Evolutionary conservation across 2,888 invertebrate genomes (phyloP).

Genomic region (Acrobasis repandana): DNA sequence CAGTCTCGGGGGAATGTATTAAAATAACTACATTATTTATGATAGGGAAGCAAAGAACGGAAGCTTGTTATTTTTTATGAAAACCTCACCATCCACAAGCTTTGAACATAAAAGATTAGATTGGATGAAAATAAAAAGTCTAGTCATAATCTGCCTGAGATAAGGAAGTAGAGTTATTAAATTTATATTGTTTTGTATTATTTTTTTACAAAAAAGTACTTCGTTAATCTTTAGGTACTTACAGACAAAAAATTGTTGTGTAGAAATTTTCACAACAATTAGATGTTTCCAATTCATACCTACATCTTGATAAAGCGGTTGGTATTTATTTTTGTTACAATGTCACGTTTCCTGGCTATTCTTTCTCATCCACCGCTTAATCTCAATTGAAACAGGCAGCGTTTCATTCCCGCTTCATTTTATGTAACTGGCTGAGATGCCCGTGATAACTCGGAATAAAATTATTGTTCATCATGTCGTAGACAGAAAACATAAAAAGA

Average conservation of each 20-base stretch:
- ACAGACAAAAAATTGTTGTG: neutral
- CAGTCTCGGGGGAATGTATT: neutral
- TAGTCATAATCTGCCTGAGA: too few relatives aligned
- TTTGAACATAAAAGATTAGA: neutral
- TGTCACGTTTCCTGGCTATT: slow-evolving; percentile 19
- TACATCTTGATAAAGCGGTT: slow-evolving; percentile 2
- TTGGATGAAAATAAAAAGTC: neutral
- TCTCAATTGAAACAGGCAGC: slow-evolving; percentile 10
- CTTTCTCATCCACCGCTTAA: slow-evolving; percentile 17
- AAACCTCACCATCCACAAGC: neutral
- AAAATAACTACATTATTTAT: slow-evolving; percentile 2
- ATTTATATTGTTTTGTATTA: too few relatives aligned
- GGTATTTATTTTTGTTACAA: slow-evolving; percentile 21
- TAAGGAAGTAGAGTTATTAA: too few relatives aligned
- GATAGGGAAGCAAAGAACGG: slow-evolving; percentile 5
- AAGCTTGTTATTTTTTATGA: neutral
- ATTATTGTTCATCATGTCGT: slow-evolving; percentile 17
- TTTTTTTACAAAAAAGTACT: too few relatives aligned
- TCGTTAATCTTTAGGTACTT: too few relatives aligned
- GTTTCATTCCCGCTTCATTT: slow-evolving; percentile 14
- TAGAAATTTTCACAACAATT: neutral
- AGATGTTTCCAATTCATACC: too few relatives aligned
- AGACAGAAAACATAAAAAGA: neutral
- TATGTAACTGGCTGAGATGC: slow-evolving; percentile 10
- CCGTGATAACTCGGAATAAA: neutral